Percentiles rank a stretch among this genome's conserved stretches.
Conservation (phyloP, 2,113 vertebrate species). For the Alectura lathami region DNA sequence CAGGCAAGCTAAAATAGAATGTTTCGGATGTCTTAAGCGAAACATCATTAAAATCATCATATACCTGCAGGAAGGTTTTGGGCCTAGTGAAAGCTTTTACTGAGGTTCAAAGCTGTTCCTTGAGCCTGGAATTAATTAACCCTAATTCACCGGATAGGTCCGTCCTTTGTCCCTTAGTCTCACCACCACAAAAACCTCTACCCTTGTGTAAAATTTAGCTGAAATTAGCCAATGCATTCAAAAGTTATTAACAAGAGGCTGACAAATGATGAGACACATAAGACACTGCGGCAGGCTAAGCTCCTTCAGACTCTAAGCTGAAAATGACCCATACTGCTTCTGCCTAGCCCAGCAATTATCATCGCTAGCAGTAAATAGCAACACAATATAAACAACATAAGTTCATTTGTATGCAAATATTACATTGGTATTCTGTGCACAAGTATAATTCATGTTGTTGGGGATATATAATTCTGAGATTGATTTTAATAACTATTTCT, state of each 20-base stretch:
- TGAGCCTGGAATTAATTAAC: background rate
- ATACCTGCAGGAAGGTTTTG: background rate
- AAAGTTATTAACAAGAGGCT: background rate
- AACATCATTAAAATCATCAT: background rate
- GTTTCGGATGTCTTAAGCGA: background rate
- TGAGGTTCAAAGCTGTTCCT: background rate
- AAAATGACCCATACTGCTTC: conserved; percentile 4
- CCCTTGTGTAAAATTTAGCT: background rate
- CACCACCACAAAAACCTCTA: conserved; percentile 19
- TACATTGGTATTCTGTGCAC: background rate
- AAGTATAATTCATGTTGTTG: background rate
- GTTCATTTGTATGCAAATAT: conserved; percentile 44
- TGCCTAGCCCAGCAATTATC: conserved; percentile 54
- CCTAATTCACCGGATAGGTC: background rate
- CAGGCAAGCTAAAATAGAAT: background rate
- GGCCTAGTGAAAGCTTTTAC: background rate
- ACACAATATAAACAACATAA: conserved; percentile 27
- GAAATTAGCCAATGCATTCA: conserved; percentile 22
- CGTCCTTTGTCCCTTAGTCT: conserved; percentile 30
- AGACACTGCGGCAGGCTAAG: background rate
- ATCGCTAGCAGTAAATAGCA: conserved; percentile 15
- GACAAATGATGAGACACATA: conserved; percentile 1
- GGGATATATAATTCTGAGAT: background rate
- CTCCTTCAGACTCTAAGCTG: conserved; percentile 5
- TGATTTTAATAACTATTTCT: background rate